A percentile compares a stretch with the other conserved stretches of the same genome.
Conservation (phyloP, 1,140 invertebrate genomes). For the Ceratosolen solmsi region DNA sequence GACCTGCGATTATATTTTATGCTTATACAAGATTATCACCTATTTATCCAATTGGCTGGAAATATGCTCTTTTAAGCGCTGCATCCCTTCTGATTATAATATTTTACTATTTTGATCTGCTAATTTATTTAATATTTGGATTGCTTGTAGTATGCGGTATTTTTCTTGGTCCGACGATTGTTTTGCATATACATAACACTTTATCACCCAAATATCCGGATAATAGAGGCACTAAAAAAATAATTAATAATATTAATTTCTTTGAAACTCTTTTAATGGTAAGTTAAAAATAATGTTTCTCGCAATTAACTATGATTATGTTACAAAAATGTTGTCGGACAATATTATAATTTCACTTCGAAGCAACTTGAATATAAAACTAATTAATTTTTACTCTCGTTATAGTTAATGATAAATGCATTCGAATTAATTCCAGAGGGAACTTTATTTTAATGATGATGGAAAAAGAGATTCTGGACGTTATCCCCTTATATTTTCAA, state of each 20-base stretch:
- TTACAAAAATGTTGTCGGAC: too few species aligned
- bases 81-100: slow-evolving; percentile 2
- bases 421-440: slow-evolving; percentile 27
- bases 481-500: slow-evolving; percentile 82
- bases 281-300: neutral
- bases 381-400: too few species aligned
- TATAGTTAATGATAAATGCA: too few species aligned
- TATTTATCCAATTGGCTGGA: slow-evolving; percentile 33
- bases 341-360: too few species aligned
- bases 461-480: slow-evolving; percentile 61
- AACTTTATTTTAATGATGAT: slow-evolving; percentile 35
- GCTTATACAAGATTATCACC: slow-evolving; percentile 41
- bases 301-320: too few species aligned
- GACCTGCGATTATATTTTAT: slow-evolving; percentile 48
- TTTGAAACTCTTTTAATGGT: slow-evolving; percentile 47
- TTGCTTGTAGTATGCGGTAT: slow-evolving; percentile 37
- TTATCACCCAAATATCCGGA: slow-evolving; percentile 1
- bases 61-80: slow-evolving; percentile 29
- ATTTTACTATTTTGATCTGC: slow-evolving; percentile 43
- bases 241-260: slow-evolving; percentile 37
- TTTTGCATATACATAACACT: slow-evolving; percentile 39
- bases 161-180: slow-evolving; percentile 45
- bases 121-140: slow-evolving; percentile 39
- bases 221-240: slow-evolving; percentile 11
- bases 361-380: too few species aligned